These are phyloP conservation scores for Melanophora roralis DNA, from an alignment of 2,888 invertebrate genomes.

Conservation along the genomic window DNA sequence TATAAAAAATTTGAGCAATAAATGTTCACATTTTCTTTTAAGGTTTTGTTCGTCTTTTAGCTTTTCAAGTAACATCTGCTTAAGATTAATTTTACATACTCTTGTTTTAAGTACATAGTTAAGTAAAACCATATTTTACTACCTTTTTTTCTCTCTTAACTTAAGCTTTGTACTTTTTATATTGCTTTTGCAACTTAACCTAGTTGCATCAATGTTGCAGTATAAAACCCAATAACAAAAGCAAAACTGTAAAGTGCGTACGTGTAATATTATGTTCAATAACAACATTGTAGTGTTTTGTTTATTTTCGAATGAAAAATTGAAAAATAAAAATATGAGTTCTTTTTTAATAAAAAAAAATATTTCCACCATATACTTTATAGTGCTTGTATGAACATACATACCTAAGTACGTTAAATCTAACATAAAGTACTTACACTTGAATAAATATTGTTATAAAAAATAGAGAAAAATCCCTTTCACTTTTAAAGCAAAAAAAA, in stretches of 20 bases:
- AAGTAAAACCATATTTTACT: constrained; percentile 20
- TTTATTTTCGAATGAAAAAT: constrained; percentile 45
- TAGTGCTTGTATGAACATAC: constrained; percentile 27
- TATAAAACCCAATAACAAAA: constrained; percentile 6
- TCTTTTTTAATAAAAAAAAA: not conserved
- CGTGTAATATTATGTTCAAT: constrained; percentile 7
- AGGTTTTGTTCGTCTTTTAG: not conserved
- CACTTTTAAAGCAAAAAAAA: constrained; percentile 16
- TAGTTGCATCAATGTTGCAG: constrained; percentile 40
- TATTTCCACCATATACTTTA: constrained; percentile 42
- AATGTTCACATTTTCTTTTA: too few species aligned
- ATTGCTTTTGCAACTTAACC: constrained; percentile 57
- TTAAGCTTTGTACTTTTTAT: not conserved
- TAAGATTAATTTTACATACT: constrained; percentile 32
- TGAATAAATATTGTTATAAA: constrained; percentile 32
- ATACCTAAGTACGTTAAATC: too few species aligned
- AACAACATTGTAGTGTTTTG: constrained; percentile 1
- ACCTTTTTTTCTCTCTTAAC: not conserved
- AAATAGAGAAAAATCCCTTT: not conserved
- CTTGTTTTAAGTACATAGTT: constrained; percentile 12
- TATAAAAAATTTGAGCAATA: too few species aligned
- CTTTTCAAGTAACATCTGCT: constrained; percentile 32
- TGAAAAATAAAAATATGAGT: not conserved
- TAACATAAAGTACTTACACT: constrained; percentile 38
- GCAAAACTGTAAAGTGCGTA: constrained; percentile 11